Percentiles rank a stretch among this genome's conserved stretches.
These are phyloP conservation scores for Argyrosomus japonicus DNA, from an alignment of 2,113 vertebrate species.

Conservation along the genomic window DNA sequence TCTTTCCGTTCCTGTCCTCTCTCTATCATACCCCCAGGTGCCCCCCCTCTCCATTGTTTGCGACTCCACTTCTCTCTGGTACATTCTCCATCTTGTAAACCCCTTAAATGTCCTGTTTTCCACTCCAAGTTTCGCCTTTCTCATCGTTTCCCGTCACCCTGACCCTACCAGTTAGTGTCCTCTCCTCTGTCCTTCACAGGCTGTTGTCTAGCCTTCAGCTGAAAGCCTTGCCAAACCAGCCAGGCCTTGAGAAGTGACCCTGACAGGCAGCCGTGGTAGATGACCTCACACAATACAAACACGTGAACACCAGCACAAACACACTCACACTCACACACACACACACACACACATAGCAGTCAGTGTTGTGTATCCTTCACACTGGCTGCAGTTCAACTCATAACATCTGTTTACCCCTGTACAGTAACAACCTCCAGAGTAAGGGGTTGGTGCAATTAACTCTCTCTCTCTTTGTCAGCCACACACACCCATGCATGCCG, in stretches of 20 bases:
- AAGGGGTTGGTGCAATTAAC: conserved; percentile 62
- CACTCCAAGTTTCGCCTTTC: background rate
- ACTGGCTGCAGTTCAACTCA: conserved; percentile 69
- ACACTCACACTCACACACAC: background rate
- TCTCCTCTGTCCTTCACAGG: conserved; percentile 69
- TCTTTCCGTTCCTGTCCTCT: background rate
- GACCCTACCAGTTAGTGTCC: conserved; percentile 47
- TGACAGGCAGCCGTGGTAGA: conserved; percentile 58
- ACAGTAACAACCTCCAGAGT: conserved; percentile 60
- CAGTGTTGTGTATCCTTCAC: conserved; percentile 58
- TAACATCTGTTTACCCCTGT: conserved; percentile 74
- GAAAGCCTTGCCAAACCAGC: conserved; percentile 57
- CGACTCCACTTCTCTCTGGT: background rate
- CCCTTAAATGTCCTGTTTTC: background rate
- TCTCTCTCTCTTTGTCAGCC: conserved; percentile 45
- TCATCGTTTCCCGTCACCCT: conserved; percentile 46
- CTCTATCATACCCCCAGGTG: background rate
- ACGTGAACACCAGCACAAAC: conserved; percentile 31
- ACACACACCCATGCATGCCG: conserved; percentile 12
- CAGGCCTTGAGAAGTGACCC: conserved; percentile 66
- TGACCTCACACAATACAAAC: conserved; percentile 36
- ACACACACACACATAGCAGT: conserved; percentile 19
- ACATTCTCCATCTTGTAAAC: background rate
- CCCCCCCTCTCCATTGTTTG: background rate
- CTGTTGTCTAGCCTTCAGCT: conserved; percentile 67